These are phyloP conservation scores for Jordanella pulchra DNA, from an alignment of 2,797 vertebrate species.

Conservation along the genomic window DNA sequence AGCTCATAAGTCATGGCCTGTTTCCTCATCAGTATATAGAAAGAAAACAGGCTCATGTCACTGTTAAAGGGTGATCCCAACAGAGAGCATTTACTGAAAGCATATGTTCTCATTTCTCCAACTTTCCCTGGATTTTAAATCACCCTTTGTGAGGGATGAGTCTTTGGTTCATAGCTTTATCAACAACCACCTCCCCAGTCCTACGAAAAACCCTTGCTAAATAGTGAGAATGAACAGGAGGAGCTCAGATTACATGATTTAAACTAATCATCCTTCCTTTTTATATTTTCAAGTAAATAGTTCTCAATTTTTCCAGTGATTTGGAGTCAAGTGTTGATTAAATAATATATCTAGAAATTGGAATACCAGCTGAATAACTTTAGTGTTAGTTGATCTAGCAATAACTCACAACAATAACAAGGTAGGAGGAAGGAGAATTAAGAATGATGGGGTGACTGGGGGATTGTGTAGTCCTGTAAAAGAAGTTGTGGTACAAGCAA, in stretches of 20 bases:
- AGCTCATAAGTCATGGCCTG: slow-evolving; percentile 49
- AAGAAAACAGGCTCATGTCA: slow-evolving; percentile 39
- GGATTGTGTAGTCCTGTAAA: slow-evolving; percentile 9
- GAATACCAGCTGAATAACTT: slow-evolving; percentile 38
- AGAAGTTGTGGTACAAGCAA: slow-evolving; percentile 34
- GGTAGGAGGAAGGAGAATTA: slow-evolving; percentile 36
- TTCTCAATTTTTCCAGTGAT: slow-evolving; percentile 10
- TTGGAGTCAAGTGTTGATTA: slow-evolving; percentile 34
- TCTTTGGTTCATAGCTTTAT: slow-evolving; percentile 67
- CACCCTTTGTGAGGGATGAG: slow-evolving; percentile 46
- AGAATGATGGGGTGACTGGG: not conserved
- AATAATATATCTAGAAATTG: slow-evolving; percentile 33
- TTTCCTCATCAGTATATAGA: slow-evolving; percentile 64
- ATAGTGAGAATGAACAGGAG: not conserved
- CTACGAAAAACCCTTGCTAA: slow-evolving; percentile 12
- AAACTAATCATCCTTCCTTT: not conserved
- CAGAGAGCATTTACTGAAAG: slow-evolving; percentile 65
- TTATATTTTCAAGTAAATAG: slow-evolving; percentile 24
- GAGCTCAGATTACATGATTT: slow-evolving; percentile 13
- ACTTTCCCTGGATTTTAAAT: slow-evolving; percentile 69
- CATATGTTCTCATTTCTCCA: slow-evolving; percentile 71
- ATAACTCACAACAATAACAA: slow-evolving; percentile 67
- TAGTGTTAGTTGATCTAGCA: slow-evolving; percentile 25
- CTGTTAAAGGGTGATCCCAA: slow-evolving; percentile 49
- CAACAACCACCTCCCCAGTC: slow-evolving; percentile 38